Base-by-base conservation (phyloP, 1,140 invertebrate species). In the Papilio glaucus region DNA sequence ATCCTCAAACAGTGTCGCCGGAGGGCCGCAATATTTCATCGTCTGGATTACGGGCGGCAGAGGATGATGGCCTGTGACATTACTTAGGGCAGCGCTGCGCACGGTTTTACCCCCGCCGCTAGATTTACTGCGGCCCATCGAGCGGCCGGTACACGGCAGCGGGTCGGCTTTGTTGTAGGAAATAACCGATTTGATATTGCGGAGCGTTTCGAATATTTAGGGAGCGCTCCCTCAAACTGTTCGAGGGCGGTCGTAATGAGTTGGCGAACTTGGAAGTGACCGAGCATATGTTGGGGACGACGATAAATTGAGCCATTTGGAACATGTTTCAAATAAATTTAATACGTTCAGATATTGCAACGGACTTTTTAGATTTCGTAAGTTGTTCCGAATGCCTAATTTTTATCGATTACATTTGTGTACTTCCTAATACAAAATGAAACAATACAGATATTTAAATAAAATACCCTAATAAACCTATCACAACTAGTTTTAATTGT, bases 1-100 rank as follows among this genome's bases (percentile, higher is more conserved):
- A 69, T 69, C 24, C 42, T 37, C 42, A 18, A 69, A 18, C 67
- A 24, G 67, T 37, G 39, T 26, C 39, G 33, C 24, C 12, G 67
- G 67, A 69, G 42, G 67, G 45, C n/a, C 26, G 67, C 42, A 69
- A 69, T 69, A 69, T 53, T 69, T 69, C 67, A 69, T 69, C 67
- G 41, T 37, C 10, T n/a, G 67, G 67, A 69, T 69, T 69, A 69
- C 26, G 29, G 42, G 2, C 13, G 45, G 67, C 63, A 26, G 18
- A 42, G 63, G 38, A 68, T 45, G 63, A 68, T 21, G n/a, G 39
- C 24, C 45, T 39, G 21, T 42, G 63, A 68, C 39, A 45, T 45
- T 29, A 60, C 21, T 26, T 9, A 18, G 57, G 24, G 13, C 18
- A 9, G 63, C 18, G 12, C 24, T 29, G 42, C 67, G 45, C 67